These are phyloP conservation scores for Halocynthia roretzi DNA, from an alignment of 23 tunicate genomes.

Conservation along the genomic window DNA sequence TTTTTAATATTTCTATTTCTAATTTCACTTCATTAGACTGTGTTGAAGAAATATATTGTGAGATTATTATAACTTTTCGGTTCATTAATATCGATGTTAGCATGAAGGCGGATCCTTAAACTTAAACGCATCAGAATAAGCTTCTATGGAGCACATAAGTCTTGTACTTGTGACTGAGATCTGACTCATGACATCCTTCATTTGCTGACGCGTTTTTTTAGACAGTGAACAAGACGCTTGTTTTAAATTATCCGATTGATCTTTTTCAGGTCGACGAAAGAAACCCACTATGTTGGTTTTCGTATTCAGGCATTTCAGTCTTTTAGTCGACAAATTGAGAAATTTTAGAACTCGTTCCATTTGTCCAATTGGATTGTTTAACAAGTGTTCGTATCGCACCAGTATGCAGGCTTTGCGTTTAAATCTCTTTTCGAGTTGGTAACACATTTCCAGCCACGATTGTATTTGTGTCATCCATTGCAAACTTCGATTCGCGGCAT, in stretches of 20 bases:
- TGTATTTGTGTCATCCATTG: not conserved
- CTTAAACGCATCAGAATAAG: too few species aligned
- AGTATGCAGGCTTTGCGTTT: constrained; percentile 10
- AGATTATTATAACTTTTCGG: too few species aligned
- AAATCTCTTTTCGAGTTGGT: not conserved
- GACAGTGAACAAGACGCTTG: constrained; percentile 6
- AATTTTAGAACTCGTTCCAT: constrained; percentile 2
- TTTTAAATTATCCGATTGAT: not conserved
- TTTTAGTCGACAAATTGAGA: not conserved
- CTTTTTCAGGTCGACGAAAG: not conserved
- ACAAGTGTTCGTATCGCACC: constrained; percentile 6
- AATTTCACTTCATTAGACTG: too few species aligned
- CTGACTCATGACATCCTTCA: constrained; percentile 14
- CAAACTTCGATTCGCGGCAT: not conserved
- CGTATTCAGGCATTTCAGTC: constrained; percentile 4
- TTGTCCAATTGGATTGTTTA: not conserved
- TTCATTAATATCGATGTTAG: too few species aligned
- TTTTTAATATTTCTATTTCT: too few species aligned
- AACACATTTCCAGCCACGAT: constrained; percentile 6
- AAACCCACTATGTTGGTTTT: not conserved
- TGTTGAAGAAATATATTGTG: too few species aligned
- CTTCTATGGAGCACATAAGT: too few species aligned
- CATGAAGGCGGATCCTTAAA: too few species aligned
- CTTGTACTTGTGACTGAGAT: not conserved
- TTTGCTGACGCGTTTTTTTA: not conserved